phyloP scores from a whole-genome alignment of 2,797 vertebrate genomes.

The Coregonus ussuriensis region DNA sequence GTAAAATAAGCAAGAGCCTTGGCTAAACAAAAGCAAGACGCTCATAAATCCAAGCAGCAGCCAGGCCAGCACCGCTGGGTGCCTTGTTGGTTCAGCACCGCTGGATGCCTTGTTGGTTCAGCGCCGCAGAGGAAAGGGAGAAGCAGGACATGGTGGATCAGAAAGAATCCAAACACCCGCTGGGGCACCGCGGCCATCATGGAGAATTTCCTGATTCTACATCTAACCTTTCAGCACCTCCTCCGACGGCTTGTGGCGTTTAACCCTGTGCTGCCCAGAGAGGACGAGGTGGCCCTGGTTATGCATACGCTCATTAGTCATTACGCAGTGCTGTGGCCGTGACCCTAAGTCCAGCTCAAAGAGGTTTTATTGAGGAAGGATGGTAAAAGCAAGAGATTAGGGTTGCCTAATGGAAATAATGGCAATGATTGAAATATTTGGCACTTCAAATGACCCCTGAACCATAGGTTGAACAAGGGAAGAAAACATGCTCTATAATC shows the following conservation, averaged over 20 bases:
- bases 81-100: conserved; percentile 46
- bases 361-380: conserved; percentile 18
- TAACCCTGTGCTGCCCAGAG: conserved; percentile 42
- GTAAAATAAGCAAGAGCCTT: conserved; percentile 65
- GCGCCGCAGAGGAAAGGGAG: conserved; percentile 60
- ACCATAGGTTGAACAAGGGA: conserved; percentile 20
- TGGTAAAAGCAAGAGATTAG: not conserved
- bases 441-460: conserved; percentile 45
- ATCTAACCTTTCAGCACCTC: conserved; percentile 72
- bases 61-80: conserved; percentile 32
- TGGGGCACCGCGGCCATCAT: conserved; percentile 58
- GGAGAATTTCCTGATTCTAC: conserved; percentile 72
- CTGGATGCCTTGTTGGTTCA: conserved; percentile 49
- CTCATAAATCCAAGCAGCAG: conserved; percentile 67
- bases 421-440: conserved; percentile 31
- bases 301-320: not conserved
- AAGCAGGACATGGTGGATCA: conserved; percentile 59
- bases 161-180: conserved; percentile 49
- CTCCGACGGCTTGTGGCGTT: conserved; percentile 25
- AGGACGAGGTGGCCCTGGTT: conserved; percentile 33
- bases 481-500: conserved; percentile 22
- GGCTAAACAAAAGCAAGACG: conserved; percentile 62
- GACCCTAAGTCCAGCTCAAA: conserved; percentile 11
- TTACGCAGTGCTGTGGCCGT: conserved; percentile 11
- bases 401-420: conserved; percentile 18